These are phyloP conservation scores for Aproaerema taeniolella DNA, from an alignment of 2,888 invertebrate species.

Conservation along the genomic window DNA sequence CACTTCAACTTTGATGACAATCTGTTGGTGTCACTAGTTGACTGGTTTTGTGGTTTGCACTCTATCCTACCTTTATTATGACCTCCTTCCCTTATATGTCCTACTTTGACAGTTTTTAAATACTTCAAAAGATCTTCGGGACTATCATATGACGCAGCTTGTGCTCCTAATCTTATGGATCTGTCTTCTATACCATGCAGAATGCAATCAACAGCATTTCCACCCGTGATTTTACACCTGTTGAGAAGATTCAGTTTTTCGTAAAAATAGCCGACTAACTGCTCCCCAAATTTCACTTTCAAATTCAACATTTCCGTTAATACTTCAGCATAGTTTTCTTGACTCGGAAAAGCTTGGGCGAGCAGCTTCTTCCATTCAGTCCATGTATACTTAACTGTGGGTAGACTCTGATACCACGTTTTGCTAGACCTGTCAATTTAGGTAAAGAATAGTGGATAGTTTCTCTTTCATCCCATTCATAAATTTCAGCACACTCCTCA, in stretches of 20 bases:
- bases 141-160: not conserved
- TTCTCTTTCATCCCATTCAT: conserved; percentile 2
- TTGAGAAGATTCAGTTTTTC: not conserved
- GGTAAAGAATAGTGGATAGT: conserved; percentile 5
- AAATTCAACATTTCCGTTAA: conserved; percentile 4
- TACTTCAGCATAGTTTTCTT: not conserved
- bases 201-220: conserved; percentile 5
- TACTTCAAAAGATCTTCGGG: not conserved
- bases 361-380: not conserved
- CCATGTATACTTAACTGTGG: not conserved
- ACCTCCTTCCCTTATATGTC: not conserved
- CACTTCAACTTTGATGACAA: not conserved
- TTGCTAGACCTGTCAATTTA: conserved; percentile 3
- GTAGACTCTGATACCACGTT: conserved; percentile 4
- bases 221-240: not conserved
- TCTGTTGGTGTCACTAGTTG: not conserved
- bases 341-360: not conserved
- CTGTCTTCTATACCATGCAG: conserved; percentile 9
- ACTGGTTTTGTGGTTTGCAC: not conserved
- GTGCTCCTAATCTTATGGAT: not conserved
- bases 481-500: conserved; percentile 4
- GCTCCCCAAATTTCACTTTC: conserved; percentile 2
- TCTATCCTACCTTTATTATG: not conserved
- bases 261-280: conserved; percentile 7
- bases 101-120: not conserved